Evolutionary conservation across 1,140 invertebrate genomes (phyloP), one percentile per base, ranked within the genome.

Genomic region (Drosophila santomea): DNA sequence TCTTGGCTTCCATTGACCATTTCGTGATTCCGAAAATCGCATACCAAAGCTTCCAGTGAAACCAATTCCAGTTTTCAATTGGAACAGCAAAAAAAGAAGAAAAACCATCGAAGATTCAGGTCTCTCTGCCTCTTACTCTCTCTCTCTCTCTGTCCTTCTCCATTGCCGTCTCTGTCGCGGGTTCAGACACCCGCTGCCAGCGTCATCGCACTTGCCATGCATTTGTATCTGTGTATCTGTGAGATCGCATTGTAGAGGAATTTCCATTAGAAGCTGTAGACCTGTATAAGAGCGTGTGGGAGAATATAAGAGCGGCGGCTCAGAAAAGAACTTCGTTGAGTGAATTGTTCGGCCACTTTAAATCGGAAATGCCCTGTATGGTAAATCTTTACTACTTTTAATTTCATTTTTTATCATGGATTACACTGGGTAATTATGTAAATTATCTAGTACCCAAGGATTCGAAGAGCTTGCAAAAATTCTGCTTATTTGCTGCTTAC

Each of bases 11-110:
- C 84, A 88, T 88, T 88, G 83, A 89, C 83, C 75, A 81, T 89
- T 88, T 82, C 82, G 74, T 74, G 66, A 86, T 78, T 86, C 84
- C 84, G 84, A 89, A 89, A 80, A 80, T 66, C 80, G 80, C 84
- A 89, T 89, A 78, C 84, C 84, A 89, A 75, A 71, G 84, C 66
- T 89, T 89, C 84, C 84, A 89, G 84, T 89, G 80, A 89, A 89
- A 80, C 85, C 84, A 89, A 80, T 89, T 89, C 84, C 84, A 89
- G 84, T 89, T 89, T 89, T 88, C 80, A 83, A 89, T 89, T 88
- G 80, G 84, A 89, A 88, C 77, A 68, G 51, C 35, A 68, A 71
- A 57, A 56, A 75, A 63, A 77, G 66, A 41, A 57, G 59, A 36
- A 43, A 47, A 51, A 39, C 48, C 48, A 51, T 51, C 48, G 39